Percentiles rank a stretch among this genome's conserved stretches.
Conservation (phyloP, 2,113 vertebrate species). For the Clarias magur region DNA sequence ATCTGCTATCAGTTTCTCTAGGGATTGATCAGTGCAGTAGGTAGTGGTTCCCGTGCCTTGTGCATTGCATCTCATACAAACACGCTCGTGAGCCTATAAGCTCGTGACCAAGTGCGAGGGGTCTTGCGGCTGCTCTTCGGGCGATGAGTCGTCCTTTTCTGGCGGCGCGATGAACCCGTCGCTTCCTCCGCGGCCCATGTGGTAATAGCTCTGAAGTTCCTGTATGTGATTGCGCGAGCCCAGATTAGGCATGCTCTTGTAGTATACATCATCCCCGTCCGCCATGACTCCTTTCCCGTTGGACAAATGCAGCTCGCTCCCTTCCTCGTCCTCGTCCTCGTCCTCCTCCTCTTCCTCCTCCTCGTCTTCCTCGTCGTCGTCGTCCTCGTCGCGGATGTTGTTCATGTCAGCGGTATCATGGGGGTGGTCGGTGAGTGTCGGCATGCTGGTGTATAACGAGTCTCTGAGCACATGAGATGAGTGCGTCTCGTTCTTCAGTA, state of each 20-base stretch:
- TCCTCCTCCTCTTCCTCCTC: conserved; percentile 81
- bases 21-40: conserved; percentile 55
- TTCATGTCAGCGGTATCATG: conserved; percentile 66
- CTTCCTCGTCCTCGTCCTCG: conserved; percentile 85
- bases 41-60: conserved; percentile 57
- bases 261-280: conserved; percentile 91
- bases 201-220: conserved; percentile 95
- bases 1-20: conserved; percentile 49
- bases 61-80: conserved; percentile 47
- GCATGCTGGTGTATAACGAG: conserved; percentile 98
- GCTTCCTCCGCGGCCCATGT: conserved; percentile 94
- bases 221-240: conserved; percentile 92
- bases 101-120: conserved; percentile 96
- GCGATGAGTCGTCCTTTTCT: conserved; percentile 86
- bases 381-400: conserved; percentile 62
- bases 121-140: conserved; percentile 83
- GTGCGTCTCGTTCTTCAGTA: conserved; percentile 87
- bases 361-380: conserved; percentile 79
- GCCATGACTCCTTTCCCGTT: conserved; percentile 79
- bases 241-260: conserved; percentile 99
- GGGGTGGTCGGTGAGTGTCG: conserved; percentile 84
- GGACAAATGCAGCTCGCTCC: conserved; percentile 73
- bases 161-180: conserved; percentile 93
- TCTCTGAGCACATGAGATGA: conserved; percentile 77
- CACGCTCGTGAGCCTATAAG: conserved; percentile 80